Percentiles rank a stretch among this genome's conserved stretches.
phyloP scores from a whole-genome alignment of 1,140 invertebrate genomes.

The Micrasema longulum region DNA sequence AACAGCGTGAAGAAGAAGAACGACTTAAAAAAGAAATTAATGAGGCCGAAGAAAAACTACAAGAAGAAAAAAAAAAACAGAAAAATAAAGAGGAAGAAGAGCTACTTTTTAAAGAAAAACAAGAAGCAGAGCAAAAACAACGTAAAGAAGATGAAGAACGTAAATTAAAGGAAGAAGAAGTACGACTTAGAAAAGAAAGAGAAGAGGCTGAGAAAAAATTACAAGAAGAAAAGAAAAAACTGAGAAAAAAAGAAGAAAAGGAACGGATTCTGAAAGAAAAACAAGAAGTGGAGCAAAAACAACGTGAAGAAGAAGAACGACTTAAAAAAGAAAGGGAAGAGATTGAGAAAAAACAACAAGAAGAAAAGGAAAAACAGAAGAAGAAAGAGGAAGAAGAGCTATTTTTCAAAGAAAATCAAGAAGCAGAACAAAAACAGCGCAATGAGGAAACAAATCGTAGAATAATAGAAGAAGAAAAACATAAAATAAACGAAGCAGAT shows the following conservation, averaged over 20 bases:
- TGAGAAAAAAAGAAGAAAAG: conserved; percentile 16
- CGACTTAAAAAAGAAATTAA: conserved; percentile 48
- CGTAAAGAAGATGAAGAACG: conserved; percentile 31
- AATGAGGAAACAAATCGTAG: conserved; percentile 37
- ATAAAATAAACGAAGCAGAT: conserved; percentile 21
- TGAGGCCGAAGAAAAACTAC: conserved; percentile 24
- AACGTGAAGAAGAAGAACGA: conserved; percentile 38
- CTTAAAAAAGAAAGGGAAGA: conserved; percentile 47
- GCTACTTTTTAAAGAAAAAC: conserved; percentile 34
- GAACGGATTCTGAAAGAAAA: conserved; percentile 29
- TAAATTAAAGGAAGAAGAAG: conserved; percentile 39
- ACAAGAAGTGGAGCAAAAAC: conserved; percentile 35
- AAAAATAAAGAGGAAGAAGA: conserved; percentile 45
- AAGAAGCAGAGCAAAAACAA: neutral
- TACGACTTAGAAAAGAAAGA: conserved; percentile 40
- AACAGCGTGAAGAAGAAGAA: conserved; percentile 29
- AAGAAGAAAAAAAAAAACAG: conserved; percentile 46
- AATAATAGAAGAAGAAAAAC: conserved; percentile 43
- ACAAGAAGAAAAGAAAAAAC: conserved; percentile 40
- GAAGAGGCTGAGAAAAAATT: conserved; percentile 45
- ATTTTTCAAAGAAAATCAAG: conserved; percentile 36
- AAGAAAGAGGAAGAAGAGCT: conserved; percentile 40
- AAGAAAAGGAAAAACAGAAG: conserved; percentile 49
- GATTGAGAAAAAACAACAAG: conserved; percentile 44
- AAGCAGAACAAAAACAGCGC: neutral